Base-by-base conservation (phyloP, 1,140 invertebrate species). In the Drosophila tani region DNA sequence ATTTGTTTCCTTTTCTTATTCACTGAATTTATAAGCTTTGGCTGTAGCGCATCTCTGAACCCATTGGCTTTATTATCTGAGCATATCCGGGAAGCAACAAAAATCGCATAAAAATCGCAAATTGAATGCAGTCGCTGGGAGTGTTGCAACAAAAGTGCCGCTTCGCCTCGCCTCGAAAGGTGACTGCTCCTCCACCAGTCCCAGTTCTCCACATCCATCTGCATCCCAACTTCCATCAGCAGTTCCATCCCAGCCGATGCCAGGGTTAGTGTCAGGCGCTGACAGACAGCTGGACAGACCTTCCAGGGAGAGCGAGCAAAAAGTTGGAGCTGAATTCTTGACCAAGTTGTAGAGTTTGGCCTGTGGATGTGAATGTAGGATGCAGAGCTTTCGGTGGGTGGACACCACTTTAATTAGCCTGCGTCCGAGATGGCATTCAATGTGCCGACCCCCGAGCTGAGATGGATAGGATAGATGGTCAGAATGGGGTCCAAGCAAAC, bases 361-460 rank as follows among this genome's bases (percentile, higher is more conserved):
- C 40, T 51, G 50, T 19, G n/a, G 17, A 53, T n/a, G 50, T 19
- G 11, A 11, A 35, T 11, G 5, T n/a, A 38, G 8, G 15, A 27
- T 17, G 57, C 47, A 40, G 60, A 40, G 60, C 47, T 70, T 79
- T 80, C 38, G 80, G 83, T 88, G 85, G 84, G 84, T 90, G 84
- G 85, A 90, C 81, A 84, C 85, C 81, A 90, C 81, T 90, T 88
- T 88, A 88, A 88, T 88, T 88, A 88, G 84, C 85, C 84, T 56
- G 81, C 70, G 78, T 62, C 67, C 59, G 67, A 69, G 47, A 59
- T 80, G 79, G 83, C 83, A 88, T 81, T 83, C 73, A 87, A 83
- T 77, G 58, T 73, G 67, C 83, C 71, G 84, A 83, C 71, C 53
- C 43, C 51, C 38, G 58, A 53, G 55, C 46, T 53, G 70, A 69